Evolutionary conservation across 1,140 invertebrate genomes (phyloP).

Genomic region (Cydia fagiglandana): DNA sequence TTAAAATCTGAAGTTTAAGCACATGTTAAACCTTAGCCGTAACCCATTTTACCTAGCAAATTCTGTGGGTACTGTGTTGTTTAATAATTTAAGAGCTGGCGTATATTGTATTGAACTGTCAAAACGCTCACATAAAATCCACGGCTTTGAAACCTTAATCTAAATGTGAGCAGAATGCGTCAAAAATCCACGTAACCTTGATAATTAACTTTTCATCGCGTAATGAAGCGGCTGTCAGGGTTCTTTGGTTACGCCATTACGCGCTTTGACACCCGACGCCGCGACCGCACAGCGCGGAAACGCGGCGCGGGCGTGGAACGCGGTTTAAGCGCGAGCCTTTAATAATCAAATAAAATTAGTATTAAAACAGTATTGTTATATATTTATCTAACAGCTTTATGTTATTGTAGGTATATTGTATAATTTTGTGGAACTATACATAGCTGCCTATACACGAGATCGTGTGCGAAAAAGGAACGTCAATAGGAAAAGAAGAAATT

Average conservation of each 20-base stretch:
- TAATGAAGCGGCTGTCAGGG: conserved; percentile 8
- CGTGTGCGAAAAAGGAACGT: too few species aligned
- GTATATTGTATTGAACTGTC: too few species aligned
- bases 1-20: too few species aligned
- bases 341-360: too few species aligned
- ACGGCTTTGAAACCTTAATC: too few species aligned
- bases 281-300: not conserved
- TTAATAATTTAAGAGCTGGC: too few species aligned
- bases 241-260: conserved; percentile 14
- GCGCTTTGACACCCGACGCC: conserved; percentile 19
- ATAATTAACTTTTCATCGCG: conserved; percentile 4
- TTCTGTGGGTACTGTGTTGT: too few species aligned
- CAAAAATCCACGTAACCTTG: not conserved
- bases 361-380: too few species aligned
- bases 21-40: too few species aligned
- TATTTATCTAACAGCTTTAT: not conserved
- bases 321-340: not conserved
- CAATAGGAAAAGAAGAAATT: not conserved
- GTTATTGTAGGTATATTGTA: not conserved
- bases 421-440: not conserved
- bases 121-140: too few species aligned
- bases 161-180: not conserved
- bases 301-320: not conserved
- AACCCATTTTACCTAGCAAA: too few species aligned
- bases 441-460: too few species aligned